These are phyloP conservation scores for Drosophila robusta DNA, from an alignment of 2,888 invertebrate genomes.

Conservation along the genomic window DNA sequence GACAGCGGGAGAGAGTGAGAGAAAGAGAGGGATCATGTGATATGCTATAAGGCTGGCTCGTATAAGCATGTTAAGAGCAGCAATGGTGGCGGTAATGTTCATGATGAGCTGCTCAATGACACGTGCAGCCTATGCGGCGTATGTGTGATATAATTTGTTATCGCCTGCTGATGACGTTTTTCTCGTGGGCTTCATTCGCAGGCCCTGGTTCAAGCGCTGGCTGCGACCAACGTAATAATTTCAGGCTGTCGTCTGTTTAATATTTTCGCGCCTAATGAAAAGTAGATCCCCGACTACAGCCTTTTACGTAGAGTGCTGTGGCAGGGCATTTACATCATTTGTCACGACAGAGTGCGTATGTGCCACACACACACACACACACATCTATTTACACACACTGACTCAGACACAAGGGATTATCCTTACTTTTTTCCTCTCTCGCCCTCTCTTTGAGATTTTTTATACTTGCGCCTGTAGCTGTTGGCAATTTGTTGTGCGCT, in stretches of 20 bases:
- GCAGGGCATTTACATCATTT: conserved; percentile 63
- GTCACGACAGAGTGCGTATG: conserved; percentile 52
- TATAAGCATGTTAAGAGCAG: conserved; percentile 17
- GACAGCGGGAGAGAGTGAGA: background rate
- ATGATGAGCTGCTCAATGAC: conserved; percentile 79
- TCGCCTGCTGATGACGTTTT: conserved; percentile 57
- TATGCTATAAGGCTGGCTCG: conserved; percentile 23
- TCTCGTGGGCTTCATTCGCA: conserved; percentile 1
- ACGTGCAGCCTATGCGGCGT: conserved; percentile 70
- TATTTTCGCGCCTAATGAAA: conserved; percentile 79
- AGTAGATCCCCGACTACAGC: conserved; percentile 49
- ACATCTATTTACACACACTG: conserved; percentile 11
- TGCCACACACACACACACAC: conserved; percentile 18
- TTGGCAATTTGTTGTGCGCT: conserved; percentile 73
- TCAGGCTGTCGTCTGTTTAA: conserved; percentile 73
- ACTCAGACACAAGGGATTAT: conserved; percentile 59
- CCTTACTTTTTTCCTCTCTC: conserved; percentile 39
- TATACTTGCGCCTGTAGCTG: conserved; percentile 48
- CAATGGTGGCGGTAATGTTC: conserved; percentile 51
- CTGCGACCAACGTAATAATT: conserved; percentile 56
- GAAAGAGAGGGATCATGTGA: background rate
- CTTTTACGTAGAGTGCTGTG: conserved; percentile 19
- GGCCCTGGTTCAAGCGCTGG: background rate
- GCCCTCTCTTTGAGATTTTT: conserved; percentile 22
- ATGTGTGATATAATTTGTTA: conserved; percentile 78